Conservation (phyloP, 1,140 invertebrate genomes). For the Pseudomyrmex flavicornis region DNA sequence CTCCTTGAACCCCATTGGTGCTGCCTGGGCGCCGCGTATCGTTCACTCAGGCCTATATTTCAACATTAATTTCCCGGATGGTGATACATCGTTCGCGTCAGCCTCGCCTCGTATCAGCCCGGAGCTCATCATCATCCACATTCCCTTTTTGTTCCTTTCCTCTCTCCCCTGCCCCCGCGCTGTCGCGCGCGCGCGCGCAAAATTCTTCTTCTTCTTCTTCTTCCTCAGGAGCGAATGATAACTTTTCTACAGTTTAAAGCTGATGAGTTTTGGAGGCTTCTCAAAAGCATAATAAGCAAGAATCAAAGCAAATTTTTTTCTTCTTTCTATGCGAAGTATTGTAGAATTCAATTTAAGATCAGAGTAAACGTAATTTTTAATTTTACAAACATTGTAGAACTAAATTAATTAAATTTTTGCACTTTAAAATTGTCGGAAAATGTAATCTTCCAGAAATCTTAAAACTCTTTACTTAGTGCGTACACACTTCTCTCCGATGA, state of each 20-base stretch:
- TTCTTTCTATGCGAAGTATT: conserved; percentile 1
- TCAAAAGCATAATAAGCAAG: neutral
- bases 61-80: conserved; percentile 81
- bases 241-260: neutral
- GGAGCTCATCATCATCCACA: conserved; percentile 77
- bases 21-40: conserved; percentile 65
- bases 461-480: too few species aligned
- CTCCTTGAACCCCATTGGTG: conserved; percentile 22
- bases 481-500: too few species aligned
- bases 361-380: neutral
- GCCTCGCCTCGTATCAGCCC: conserved; percentile 57
- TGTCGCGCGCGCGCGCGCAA: conserved; percentile 34
- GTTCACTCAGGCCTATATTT: conserved; percentile 76
- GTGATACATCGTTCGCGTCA: conserved; percentile 81
- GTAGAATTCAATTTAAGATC: neutral
- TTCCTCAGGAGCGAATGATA: conserved; percentile 34
- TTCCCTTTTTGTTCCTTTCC: conserved; percentile 12
- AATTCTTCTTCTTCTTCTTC: neutral
- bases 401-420: neutral
- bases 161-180: neutral
- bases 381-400: neutral
- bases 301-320: neutral
- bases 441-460: too few species aligned
- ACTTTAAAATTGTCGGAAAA: too few species aligned
- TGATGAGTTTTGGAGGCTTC: neutral